These are phyloP conservation scores for Myotis brandtii DNA, from an alignment of 2,113 vertebrate species.

Conservation along the genomic window DNA sequence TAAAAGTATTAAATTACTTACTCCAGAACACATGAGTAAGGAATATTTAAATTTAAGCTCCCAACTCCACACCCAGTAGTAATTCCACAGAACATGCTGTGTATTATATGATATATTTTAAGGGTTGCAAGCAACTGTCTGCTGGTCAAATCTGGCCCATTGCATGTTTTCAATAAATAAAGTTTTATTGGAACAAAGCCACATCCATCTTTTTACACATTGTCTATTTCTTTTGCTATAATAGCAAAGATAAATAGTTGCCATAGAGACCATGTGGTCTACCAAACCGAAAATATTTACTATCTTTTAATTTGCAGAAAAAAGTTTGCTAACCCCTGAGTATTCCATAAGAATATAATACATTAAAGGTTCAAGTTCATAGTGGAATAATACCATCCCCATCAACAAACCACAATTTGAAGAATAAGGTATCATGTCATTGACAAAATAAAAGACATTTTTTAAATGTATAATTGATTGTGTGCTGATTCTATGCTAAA, in stretches of 20 bases:
- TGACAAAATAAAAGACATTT: background rate
- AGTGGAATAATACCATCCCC: background rate
- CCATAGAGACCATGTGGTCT: background rate
- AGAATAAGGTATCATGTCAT: background rate
- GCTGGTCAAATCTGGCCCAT: background rate
- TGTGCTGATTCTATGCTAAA: background rate
- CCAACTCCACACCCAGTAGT: background rate
- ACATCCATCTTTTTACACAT: background rate
- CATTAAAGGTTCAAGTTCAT: background rate
- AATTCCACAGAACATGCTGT: background rate
- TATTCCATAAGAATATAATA: background rate
- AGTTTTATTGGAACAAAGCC: background rate
- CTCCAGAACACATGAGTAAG: background rate
- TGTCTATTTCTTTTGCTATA: background rate
- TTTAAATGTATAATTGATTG: background rate
- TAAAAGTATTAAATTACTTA: background rate
- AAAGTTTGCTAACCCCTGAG: background rate
- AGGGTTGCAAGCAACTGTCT: background rate
- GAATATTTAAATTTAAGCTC: background rate
- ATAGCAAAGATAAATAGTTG: background rate
- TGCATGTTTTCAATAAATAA: background rate
- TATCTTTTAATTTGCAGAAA: background rate
- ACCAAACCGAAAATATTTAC: constrained; percentile 18
- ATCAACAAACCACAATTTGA: background rate
- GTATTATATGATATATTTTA: background rate